These are phyloP conservation scores for Philopedon plagiatum DNA, from an alignment of 2,888 invertebrate genomes.

Conservation along the genomic window DNA sequence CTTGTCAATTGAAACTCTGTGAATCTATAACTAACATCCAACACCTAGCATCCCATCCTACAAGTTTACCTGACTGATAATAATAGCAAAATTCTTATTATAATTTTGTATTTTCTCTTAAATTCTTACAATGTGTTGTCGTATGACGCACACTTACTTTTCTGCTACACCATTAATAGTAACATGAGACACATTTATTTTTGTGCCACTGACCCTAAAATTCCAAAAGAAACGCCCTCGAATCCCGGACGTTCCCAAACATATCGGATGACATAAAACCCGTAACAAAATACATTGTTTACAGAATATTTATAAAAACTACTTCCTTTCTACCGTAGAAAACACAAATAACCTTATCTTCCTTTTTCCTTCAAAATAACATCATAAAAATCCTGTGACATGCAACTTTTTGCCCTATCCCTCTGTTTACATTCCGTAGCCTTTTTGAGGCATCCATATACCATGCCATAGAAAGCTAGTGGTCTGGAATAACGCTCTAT, in stretches of 20 bases:
- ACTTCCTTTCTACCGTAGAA: constrained; percentile 5
- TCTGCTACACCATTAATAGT: too few relatives aligned
- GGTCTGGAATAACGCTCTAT: constrained; percentile 49
- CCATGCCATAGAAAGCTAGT: constrained; percentile 45
- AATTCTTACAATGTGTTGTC: too few relatives aligned
- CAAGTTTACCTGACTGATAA: too few relatives aligned
- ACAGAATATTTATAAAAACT: constrained; percentile 16
- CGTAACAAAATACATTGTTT: not conserved
- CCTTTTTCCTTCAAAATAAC: constrained; percentile 22
- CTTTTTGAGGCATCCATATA: constrained; percentile 44
- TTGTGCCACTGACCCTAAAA: too few relatives aligned
- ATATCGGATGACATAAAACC: not conserved
- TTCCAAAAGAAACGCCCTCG: too few relatives aligned
- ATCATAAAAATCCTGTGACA: constrained; percentile 33
- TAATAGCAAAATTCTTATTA: too few relatives aligned
- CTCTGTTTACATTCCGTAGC: constrained; percentile 38
- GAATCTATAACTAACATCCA: too few relatives aligned
- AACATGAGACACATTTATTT: too few relatives aligned
- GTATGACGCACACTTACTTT: too few relatives aligned
- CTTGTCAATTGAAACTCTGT: too few relatives aligned
- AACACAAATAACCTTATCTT: constrained; percentile 19
- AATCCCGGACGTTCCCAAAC: not conserved
- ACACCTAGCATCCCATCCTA: too few relatives aligned
- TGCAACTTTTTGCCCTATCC: constrained; percentile 43
- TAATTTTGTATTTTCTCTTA: too few relatives aligned